Percentiles rank a stretch among this genome's conserved stretches.
phyloP scores from a whole-genome alignment of 1,140 invertebrate genomes.

The Hetaerina americana region DNA sequence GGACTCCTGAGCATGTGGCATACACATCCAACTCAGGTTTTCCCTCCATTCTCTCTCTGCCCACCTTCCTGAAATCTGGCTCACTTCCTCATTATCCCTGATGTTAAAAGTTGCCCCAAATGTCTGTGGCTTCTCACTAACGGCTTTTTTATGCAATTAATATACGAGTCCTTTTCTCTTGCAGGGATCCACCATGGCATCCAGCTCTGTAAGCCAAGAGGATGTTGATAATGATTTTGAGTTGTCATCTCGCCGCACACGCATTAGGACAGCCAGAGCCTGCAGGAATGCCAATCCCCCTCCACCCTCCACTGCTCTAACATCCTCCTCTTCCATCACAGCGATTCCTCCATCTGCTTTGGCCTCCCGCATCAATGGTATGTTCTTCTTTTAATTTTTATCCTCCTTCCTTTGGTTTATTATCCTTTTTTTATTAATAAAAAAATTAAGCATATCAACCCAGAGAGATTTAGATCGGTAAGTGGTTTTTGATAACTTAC shows the following conservation, averaged over 20 bases:
- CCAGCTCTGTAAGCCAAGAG: slow-evolving; percentile 51
- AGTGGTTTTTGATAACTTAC: too few species aligned
- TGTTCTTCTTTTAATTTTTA: neutral
- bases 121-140: too few species aligned
- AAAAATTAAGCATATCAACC: too few species aligned
- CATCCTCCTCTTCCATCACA: slow-evolving; percentile 26
- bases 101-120: too few species aligned
- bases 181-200: slow-evolving; percentile 35
- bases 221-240: slow-evolving; percentile 48
- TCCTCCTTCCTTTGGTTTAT: neutral
- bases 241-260: slow-evolving; percentile 34
- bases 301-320: slow-evolving; percentile 18
- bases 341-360: slow-evolving; percentile 15
- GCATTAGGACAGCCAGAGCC: slow-evolving; percentile 39
- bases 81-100: too few species aligned
- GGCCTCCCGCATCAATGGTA: neutral
- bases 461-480: too few species aligned
- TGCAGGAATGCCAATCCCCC: slow-evolving; percentile 32
- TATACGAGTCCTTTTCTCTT: too few species aligned
- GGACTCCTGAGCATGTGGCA: too few species aligned
- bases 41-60: too few species aligned
- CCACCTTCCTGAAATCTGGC: too few species aligned
- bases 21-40: too few species aligned
- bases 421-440: neutral
- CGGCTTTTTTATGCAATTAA: too few species aligned